These are phyloP conservation scores for Acleris emargana DNA, from an alignment of 2,888 invertebrate genomes.

Conservation along the genomic window DNA sequence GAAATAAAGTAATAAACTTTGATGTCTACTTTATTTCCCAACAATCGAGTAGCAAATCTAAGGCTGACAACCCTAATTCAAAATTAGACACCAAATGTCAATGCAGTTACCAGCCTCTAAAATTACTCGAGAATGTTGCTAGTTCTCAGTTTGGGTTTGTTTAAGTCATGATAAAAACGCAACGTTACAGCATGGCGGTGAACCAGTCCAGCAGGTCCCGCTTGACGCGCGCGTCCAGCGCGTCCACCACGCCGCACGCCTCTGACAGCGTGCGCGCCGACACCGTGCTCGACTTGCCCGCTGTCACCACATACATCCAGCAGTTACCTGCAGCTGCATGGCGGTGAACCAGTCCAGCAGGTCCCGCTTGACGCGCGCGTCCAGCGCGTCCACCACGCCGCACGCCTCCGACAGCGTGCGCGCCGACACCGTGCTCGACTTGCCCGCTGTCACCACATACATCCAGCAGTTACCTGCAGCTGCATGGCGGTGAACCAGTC, in stretches of 20 bases:
- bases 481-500: constrained; percentile 95
- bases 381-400: constrained; percentile 83
- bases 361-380: constrained; percentile 93
- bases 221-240: constrained; percentile 93
- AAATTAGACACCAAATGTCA: too few relatives aligned
- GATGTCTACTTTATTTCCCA: too few relatives aligned
- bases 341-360: constrained; percentile 95
- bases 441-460: constrained; percentile 51
- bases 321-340: constrained; percentile 88
- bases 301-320: too few relatives aligned
- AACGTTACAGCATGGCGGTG: constrained; percentile 88
- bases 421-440: constrained; percentile 58
- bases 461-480: constrained; percentile 86
- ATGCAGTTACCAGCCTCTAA: too few relatives aligned
- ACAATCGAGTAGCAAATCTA: too few relatives aligned
- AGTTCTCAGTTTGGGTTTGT: too few relatives aligned
- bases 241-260: constrained; percentile 69
- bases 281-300: too few relatives aligned
- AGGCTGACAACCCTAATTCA: too few relatives aligned
- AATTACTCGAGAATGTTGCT: too few relatives aligned
- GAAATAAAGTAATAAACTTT: too few relatives aligned
- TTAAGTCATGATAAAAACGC: too few relatives aligned
- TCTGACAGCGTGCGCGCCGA: constrained; percentile 65
- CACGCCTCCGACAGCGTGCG: constrained; percentile 69
- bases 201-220: constrained; percentile 96